Base-by-base conservation (phyloP, 2,888 invertebrate species). In the Drosophila pegasa region DNA sequence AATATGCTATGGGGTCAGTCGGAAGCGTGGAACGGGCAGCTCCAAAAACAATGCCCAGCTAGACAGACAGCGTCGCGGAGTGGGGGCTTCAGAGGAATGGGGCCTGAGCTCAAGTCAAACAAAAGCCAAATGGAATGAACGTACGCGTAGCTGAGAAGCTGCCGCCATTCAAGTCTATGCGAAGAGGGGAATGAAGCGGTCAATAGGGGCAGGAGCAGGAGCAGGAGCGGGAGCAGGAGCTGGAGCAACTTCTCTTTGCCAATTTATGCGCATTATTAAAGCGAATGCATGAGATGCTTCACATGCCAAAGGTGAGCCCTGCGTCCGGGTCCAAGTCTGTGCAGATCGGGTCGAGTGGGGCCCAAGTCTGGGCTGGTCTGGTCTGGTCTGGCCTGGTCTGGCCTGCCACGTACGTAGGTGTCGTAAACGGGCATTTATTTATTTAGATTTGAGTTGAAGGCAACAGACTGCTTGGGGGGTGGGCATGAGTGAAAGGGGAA, bases 231-330 rank as follows among this genome's bases (percentile, higher is more conserved):
- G 50, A 47, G 18, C 68, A 66, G 57, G 64, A 27, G 18, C 68
- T 65, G 57, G 64, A 27, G 25, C 25, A 25, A 16, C 9, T 62
- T 71, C 16, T 45, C 50, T 71, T 74, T 68, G 48, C 84, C 80
- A 87, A 87, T 87, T 87, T 87, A 87, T 87, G 89, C 87, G 89
- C 87, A 89, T 87, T 87, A 89, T 89, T 89, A 87, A 87, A 81
- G 80, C 48, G 74, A 85, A 86, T 80, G 84, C 87, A 78, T 80
- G 87, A 75, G 72, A 83, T 87, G 78, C 72, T 67, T 48, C 68
- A 70, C 71, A 87, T 81, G 67, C 67, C 72, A 67, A 70, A 86
- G 66, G 70, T 69, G 75, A 40, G 33, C 31, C 22, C 48, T 52
- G 43, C 20, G 47, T 52, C 52, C 54, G 25, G 43, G 8, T 43